These are phyloP conservation scores for Sander vitreus DNA, from an alignment of 2,113 vertebrate species.

Conservation along the genomic window DNA sequence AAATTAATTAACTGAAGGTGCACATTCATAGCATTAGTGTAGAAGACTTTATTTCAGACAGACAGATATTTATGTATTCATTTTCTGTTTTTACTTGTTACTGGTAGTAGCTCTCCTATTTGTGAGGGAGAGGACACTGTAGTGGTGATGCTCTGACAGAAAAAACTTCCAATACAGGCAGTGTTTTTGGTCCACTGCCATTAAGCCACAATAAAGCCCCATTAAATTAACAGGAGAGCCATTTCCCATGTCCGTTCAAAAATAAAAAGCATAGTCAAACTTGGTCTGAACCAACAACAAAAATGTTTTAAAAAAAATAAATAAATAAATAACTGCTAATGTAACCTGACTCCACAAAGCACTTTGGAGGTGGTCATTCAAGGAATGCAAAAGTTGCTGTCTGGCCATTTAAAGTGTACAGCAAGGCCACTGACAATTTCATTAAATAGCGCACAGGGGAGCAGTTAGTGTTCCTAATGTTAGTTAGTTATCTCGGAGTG, in stretches of 20 bases:
- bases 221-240: slow-evolving; percentile 44
- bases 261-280: slow-evolving; percentile 56
- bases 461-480: slow-evolving; percentile 60
- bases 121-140: background rate
- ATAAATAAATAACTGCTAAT: slow-evolving; percentile 4
- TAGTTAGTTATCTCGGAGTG: slow-evolving; percentile 58
- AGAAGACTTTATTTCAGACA: background rate
- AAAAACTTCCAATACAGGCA: slow-evolving; percentile 36
- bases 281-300: slow-evolving; percentile 14
- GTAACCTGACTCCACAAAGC: slow-evolving; percentile 32
- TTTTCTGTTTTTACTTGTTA: background rate
- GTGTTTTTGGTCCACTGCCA: slow-evolving; percentile 37
- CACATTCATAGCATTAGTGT: background rate
- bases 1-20: background rate
- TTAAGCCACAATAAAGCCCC: slow-evolving; percentile 35
- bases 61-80: background rate
- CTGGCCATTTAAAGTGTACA: slow-evolving; percentile 40
- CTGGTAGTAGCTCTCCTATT: background rate
- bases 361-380: slow-evolving; percentile 44
- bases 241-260: slow-evolving; percentile 28
- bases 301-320: slow-evolving; percentile 4
- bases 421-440: slow-evolving; percentile 58
- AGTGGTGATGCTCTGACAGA: slow-evolving; percentile 27
- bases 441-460: slow-evolving; percentile 56
- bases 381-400: slow-evolving; percentile 46